phyloP scores from a whole-genome alignment of 2,888 invertebrate species.

The Lithophane socia region DNA sequence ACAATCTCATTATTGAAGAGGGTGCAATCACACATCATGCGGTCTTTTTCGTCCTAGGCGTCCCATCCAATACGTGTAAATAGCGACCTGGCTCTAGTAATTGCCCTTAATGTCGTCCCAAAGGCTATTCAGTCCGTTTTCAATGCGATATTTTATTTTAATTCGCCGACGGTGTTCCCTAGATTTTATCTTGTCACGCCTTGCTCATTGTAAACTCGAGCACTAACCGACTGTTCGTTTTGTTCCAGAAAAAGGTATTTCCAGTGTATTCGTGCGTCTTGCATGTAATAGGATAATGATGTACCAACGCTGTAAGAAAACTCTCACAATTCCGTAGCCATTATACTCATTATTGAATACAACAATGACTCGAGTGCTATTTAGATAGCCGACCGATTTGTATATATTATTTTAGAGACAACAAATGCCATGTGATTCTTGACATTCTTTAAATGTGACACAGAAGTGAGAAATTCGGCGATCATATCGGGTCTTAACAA shows the following conservation, averaged over 20 bases:
- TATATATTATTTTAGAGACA: constrained; percentile 25
- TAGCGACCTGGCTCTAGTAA: constrained; percentile 80
- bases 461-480: constrained; percentile 46
- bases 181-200: constrained; percentile 89
- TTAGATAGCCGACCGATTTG: constrained; percentile 45
- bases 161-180: constrained; percentile 82
- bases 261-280: constrained; percentile 77
- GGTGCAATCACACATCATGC: constrained; percentile 72
- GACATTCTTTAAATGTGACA: constrained; percentile 52
- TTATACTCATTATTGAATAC: constrained; percentile 36
- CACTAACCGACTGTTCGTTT: constrained; percentile 78
- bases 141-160: constrained; percentile 87
- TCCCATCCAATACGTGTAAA: constrained; percentile 78
- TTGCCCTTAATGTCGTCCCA: constrained; percentile 86
- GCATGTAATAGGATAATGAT: constrained; percentile 78
- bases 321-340: constrained; percentile 54
- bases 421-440: constrained; percentile 50
- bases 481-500: constrained; percentile 51
- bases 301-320: constrained; percentile 67
- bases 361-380: constrained; percentile 42
- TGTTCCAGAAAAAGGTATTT: constrained; percentile 79
- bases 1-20: constrained; percentile 77
- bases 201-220: constrained; percentile 82
- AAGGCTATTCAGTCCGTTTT: constrained; percentile 86
- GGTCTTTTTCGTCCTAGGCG: constrained; percentile 72